Base-by-base conservation (phyloP, 2,797 vertebrate species). In the Anas acuta region DNA sequence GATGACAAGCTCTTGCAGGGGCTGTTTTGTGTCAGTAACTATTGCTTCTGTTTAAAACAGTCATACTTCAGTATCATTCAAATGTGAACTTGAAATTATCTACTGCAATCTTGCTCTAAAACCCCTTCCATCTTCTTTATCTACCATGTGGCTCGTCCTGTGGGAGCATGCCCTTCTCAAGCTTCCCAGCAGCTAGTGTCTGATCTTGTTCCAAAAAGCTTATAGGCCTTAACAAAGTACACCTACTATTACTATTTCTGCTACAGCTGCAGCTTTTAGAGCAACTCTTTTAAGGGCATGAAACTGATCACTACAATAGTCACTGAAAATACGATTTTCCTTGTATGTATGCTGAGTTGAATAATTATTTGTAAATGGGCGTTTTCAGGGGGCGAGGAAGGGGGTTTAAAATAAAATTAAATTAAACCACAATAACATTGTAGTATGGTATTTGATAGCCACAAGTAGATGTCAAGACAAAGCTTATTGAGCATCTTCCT, bases 321-420 rank as follows among this genome's bases (percentile, higher is more conserved):
- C 77, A 89, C 53, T 92, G 81, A 92, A 95, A 95, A 79, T 26
- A 61, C 78, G 75, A 77, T 93, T 95, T 95, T 96, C 15, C 76
- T 69, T 90, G 45, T 86, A 39, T 81, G 10, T 90, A 43, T 71
- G 77, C 79, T 72, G 73, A 82, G 37, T 41, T 94, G 70, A 72
- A 53, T 92, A 84, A 93, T 92, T 95, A 64, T 60, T 85, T 95
- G 32, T 47, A 95, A 94, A 95, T 92, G 56, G 26, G 91, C 89
- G 25, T 86, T 97, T 90, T 81, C 26, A 51, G 41, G n/a, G 21
- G 39, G 19, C 22, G 12, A 45, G 49, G 10, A 71, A 6, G 41
- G 35, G 22, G 47, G 16, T 82, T 56, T 18, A 17, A 28, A 53
- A 8, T 30, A 8, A 41, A 49, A 47, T 49, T 11, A n/a, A 66